These are phyloP conservation scores for Falco biarmicus DNA, from an alignment of 2,797 vertebrate species.

Conservation along the genomic window DNA sequence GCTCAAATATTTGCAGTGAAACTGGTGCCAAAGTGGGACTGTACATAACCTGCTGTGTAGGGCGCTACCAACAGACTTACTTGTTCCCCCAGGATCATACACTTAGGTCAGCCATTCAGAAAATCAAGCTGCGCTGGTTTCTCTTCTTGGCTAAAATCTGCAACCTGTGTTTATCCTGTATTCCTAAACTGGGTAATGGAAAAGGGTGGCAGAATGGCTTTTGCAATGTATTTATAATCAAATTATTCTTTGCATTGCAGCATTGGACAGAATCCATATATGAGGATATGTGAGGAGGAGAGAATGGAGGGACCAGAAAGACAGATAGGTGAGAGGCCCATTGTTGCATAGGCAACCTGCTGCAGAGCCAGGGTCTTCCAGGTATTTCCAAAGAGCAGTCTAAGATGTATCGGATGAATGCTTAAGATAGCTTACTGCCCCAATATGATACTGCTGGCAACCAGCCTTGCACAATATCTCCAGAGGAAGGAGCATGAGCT, in stretches of 20 bases:
- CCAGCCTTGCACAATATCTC: neutral
- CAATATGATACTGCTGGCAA: fast-evolving
- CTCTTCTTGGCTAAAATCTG: neutral
- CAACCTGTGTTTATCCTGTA: neutral
- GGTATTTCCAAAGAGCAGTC: neutral
- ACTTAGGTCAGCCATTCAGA: neutral
- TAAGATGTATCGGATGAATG: neutral
- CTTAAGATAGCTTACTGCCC: neutral
- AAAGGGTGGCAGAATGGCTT: neutral
- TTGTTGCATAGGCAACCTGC: neutral
- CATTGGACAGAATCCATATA: neutral
- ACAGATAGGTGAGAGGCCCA: neutral
- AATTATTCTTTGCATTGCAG: neutral
- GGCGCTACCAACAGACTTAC: neutral
- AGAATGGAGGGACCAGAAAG: neutral
- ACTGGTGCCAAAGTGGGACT: neutral
- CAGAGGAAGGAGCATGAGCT: neutral
- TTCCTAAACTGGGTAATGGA: neutral
- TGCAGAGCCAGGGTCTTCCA: neutral
- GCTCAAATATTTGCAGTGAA: neutral
- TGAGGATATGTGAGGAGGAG: neutral
- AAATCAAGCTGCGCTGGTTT: neutral
- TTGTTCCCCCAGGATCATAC: neutral
- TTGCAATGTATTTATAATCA: neutral
- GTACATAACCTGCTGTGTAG: neutral